These are phyloP conservation scores for Lampris megalopsis DNA, from an alignment of 2,113 vertebrate genomes.

Conservation along the genomic window DNA sequence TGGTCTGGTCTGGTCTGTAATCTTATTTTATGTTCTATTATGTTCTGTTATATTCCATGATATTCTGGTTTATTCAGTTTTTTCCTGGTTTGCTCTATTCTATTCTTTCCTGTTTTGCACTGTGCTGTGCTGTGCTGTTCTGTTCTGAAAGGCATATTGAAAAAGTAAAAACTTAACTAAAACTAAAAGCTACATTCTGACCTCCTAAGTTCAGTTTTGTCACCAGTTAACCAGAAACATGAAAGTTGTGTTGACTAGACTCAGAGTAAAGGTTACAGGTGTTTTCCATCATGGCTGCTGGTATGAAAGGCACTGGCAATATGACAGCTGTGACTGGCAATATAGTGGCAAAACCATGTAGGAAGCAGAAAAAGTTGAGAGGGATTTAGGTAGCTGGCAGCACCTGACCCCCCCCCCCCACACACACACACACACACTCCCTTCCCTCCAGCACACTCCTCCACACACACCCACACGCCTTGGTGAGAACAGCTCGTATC, in stretches of 20 bases:
- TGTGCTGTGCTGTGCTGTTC: too few relatives aligned
- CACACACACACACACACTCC: not conserved
- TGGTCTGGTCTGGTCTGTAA: too few relatives aligned
- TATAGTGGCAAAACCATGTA: not conserved
- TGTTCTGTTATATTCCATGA: too few relatives aligned
- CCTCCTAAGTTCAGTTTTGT: too few relatives aligned
- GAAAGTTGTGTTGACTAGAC: not conserved
- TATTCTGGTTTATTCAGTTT: too few relatives aligned
- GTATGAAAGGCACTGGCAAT: conserved; percentile 18
- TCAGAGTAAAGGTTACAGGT: not conserved
- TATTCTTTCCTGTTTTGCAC: too few relatives aligned
- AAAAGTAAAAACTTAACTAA: too few relatives aligned
- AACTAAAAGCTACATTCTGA: too few relatives aligned
- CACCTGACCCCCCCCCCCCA: conserved; percentile 7
- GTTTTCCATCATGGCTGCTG: not conserved
- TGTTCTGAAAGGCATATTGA: too few relatives aligned
- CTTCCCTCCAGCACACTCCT: conserved; percentile 3
- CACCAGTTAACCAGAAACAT: too few relatives aligned
- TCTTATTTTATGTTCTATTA: too few relatives aligned
- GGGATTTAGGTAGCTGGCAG: conserved; percentile 3
- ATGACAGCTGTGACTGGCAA: not conserved
- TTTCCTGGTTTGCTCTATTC: too few relatives aligned
- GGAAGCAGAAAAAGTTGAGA: conserved; percentile 17
- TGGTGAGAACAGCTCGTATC: conserved; percentile 43
- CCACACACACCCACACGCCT: conserved; percentile 41